Base-by-base conservation (phyloP, 2,113 vertebrate species). In the Strix aluco region DNA sequence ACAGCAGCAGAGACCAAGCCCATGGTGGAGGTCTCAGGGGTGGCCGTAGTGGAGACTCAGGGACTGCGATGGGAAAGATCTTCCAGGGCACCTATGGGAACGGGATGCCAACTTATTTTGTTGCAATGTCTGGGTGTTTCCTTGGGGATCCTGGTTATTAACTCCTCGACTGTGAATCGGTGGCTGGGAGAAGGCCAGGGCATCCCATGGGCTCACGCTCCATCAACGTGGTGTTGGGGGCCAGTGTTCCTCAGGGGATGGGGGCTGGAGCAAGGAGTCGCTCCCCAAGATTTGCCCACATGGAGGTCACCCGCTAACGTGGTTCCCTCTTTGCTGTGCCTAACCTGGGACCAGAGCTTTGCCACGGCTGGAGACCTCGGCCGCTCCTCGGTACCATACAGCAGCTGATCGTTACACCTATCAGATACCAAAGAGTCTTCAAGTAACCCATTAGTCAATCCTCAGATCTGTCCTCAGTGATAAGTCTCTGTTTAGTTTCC, bases 111-210 rank as follows among this genome's bases (percentile, higher is more conserved):
- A 19, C 30, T 55, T 26, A 1, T 8, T 58, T 42, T 57, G 55
- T 38, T 54, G 54, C 52, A 52, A 49, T 18, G 30, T 42, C 57
- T 36, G 36, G 34, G 12, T 55, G 65, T 88, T 84, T 67, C 63
- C 63, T 18, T 26, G 47, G 32, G 44, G 34, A 27, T 54, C 40
- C 55, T 34, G 80, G 52, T n/a, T 70, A 14, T 9, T 11, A 62
- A 27, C 29, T 63, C 55, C 36, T 42, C 0, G 0, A 2, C 44
- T 44, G 52, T 8, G 22, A 36, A 8, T 3, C 0, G 1, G 49
- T 47, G 75, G 27, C 85, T 83, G 57, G 22, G 54, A 40, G 20
- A 27, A 34, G n/a, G 3, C 26, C 49, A 22, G 65, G 44, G 23
- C 62, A 38, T 22, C 55, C 42, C 1, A 1, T 61, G 69, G n/a